Evolutionary conservation across 2,113 vertebrate genomes (phyloP).

Genomic region (Pseudopodoces humilis): DNA sequence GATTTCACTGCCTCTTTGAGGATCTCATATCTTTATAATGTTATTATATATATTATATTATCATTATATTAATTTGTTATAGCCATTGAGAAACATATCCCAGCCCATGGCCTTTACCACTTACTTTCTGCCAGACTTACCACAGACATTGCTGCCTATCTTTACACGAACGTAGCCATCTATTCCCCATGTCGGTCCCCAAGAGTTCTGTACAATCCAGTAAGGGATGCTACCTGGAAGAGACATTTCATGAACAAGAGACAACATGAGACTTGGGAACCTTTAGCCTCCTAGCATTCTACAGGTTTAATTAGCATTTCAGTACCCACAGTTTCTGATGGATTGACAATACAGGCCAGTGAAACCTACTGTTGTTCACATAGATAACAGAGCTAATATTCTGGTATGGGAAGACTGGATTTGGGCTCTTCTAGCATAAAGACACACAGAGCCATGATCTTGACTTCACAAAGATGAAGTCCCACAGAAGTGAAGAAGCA

Average conservation of each 20-base stretch:
- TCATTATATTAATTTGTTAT: not conserved
- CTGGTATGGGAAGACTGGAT: not conserved
- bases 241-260: not conserved
- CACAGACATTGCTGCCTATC: conserved; percentile 86
- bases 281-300: not conserved
- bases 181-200: conserved; percentile 87
- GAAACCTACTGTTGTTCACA: not conserved
- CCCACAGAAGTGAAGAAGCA: not conserved
- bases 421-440: not conserved
- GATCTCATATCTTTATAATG: not conserved
- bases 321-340: not conserved
- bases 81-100: not conserved
- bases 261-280: not conserved
- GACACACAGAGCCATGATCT: rapidly evolving
- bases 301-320: not conserved
- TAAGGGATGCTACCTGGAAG: conserved; percentile 82
- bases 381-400: not conserved
- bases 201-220: conserved; percentile 93
- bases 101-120: not conserved
- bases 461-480: not conserved
- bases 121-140: conserved; percentile 73
- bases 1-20: not conserved
- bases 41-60: not conserved
- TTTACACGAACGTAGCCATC: conserved; percentile 87
- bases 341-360: not conserved